phyloP scores from a whole-genome alignment of 1,140 invertebrate species.

The Eupristina koningsbergeri region DNA sequence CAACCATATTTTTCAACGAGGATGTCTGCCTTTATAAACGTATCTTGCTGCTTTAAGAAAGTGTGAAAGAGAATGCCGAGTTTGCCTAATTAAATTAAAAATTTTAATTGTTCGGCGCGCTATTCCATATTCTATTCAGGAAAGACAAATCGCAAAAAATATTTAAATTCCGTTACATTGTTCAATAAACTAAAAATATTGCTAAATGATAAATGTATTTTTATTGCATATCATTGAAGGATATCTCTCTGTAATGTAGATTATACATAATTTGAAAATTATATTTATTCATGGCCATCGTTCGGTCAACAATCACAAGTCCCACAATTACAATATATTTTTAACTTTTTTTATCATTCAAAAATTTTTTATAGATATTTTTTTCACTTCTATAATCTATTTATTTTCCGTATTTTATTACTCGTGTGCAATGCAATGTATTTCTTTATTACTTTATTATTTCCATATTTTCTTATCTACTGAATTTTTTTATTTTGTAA shows the following conservation, averaged over 20 bases:
- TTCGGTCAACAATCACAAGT: not conserved
- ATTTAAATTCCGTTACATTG: not conserved
- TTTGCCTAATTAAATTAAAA: not conserved
- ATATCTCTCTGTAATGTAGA: slow-evolving; percentile 18
- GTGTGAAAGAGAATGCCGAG: not conserved
- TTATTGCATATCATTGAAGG: not conserved
- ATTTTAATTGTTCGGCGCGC: not conserved
- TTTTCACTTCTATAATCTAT: not conserved
- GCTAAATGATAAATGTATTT: not conserved
- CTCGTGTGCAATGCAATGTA: not conserved
- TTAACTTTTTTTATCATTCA: not conserved
- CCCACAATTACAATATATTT: slow-evolving; percentile 17
- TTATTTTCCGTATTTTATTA: not conserved
- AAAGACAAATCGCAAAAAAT: not conserved
- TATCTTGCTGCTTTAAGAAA: not conserved
- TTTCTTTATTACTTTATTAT: not conserved
- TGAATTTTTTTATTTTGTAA: not conserved
- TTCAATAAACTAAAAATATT: not conserved
- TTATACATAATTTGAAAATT: slow-evolving; percentile 2
- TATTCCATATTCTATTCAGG: not conserved
- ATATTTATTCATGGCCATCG: not conserved
- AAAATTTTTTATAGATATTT: not conserved
- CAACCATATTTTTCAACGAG: not conserved
- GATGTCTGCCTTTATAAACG: not conserved
- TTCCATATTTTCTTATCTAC: not conserved